These are phyloP conservation scores for Plecturocebus donacophilus DNA, from an alignment of 2,113 vertebrate genomes.

Conservation along the genomic window DNA sequence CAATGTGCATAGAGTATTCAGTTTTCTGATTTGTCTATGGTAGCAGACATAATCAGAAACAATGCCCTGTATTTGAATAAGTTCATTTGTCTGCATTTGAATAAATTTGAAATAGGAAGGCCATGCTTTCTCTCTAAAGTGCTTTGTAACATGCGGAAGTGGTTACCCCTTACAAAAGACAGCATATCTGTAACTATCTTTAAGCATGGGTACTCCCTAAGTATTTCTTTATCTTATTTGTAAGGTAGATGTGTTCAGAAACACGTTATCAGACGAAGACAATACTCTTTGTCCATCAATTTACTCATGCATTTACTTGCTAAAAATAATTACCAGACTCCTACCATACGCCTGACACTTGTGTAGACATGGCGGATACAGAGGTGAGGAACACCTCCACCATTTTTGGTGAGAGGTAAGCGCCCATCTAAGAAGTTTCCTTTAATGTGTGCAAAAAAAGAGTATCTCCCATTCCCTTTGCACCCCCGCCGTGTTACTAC, in stretches of 20 bases:
- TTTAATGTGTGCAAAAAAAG: not conserved
- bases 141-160: not conserved
- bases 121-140: not conserved
- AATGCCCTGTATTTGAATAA: no score
- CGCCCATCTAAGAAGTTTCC: conserved; percentile 45
- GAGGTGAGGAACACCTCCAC: not conserved
- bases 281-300: not conserved
- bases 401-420: not conserved
- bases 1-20: not conserved
- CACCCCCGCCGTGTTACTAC: not conserved
- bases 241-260: not conserved
- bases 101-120: not conserved
- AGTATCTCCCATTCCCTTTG: not conserved
- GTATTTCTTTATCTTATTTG: not conserved
- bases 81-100: not conserved
- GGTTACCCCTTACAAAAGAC: not conserved
- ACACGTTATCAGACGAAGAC: not conserved
- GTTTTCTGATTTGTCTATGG: not conserved
- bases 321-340: not conserved
- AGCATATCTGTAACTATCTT: not conserved
- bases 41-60: not conserved
- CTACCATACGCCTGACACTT: not conserved
- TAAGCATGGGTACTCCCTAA: not conserved
- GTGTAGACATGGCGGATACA: not conserved
- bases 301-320: not conserved